Percentiles rank a stretch among this genome's conserved stretches.
These are phyloP conservation scores for Phenganax marumi DNA, from an alignment of 92 coral and sea anemone genomes.

Conservation along the genomic window DNA sequence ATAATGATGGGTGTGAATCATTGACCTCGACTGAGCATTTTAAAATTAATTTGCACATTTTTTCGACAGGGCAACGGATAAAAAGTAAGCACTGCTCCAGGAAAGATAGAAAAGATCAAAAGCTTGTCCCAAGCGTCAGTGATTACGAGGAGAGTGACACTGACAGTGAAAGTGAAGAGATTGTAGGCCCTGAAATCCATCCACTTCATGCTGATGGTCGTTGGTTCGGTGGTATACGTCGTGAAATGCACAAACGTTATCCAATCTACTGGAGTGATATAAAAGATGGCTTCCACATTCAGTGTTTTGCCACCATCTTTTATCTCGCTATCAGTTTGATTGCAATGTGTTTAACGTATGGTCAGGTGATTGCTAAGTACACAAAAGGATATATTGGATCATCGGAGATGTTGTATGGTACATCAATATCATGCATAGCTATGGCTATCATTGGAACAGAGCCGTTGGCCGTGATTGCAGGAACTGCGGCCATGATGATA, in stretches of 20 bases:
- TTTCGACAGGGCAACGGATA: conserved; percentile 3
- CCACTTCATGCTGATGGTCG: conserved; percentile 40
- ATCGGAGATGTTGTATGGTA: conserved; percentile 30
- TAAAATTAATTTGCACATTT: background rate
- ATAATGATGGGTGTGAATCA: no score
- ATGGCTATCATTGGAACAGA: conserved; percentile 39
- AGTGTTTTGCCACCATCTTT: conserved; percentile 22
- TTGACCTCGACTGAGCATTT: no score
- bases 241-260: conserved; percentile 28
- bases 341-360: conserved; percentile 43
- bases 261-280: conserved; percentile 32
- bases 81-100: background rate
- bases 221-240: conserved; percentile 41
- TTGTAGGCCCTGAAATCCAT: conserved; percentile 14
- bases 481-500: conserved; percentile 45
- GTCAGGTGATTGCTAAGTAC: conserved; percentile 40
- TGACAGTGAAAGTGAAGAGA: conserved; percentile 2
- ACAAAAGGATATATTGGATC: conserved; percentile 31
- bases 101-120: background rate
- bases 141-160: background rate
- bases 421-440: conserved; percentile 13
- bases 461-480: conserved; percentile 33
- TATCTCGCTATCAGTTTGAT: conserved; percentile 38
- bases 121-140: background rate
- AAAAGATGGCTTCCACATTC: conserved; percentile 31